Evolutionary conservation across 2,888 invertebrate genomes (phyloP).

Genomic region (Chelonus formosanus): DNA sequence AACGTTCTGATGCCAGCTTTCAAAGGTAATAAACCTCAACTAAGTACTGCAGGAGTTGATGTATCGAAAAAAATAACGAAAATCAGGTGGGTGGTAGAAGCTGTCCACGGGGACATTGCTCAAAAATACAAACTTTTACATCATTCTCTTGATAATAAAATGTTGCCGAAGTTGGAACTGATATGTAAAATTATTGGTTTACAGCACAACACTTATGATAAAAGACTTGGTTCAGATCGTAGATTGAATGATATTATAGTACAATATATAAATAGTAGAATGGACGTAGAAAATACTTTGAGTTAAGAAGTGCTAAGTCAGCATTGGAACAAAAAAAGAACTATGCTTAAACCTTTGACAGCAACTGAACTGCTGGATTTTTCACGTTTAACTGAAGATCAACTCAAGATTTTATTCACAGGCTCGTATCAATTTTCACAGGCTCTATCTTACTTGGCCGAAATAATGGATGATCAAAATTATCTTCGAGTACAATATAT

Average conservation of each 20-base stretch:
- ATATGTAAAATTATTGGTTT: constrained; percentile 23
- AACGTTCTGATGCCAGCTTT: constrained; percentile 30
- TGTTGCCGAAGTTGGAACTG: constrained; percentile 27
- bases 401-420: constrained; percentile 18
- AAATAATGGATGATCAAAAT: constrained; percentile 39
- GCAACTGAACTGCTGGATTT: constrained; percentile 12
- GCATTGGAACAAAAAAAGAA: too few relatives aligned
- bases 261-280: constrained; percentile 27
- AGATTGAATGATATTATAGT: constrained; percentile 29
- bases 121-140: constrained; percentile 34
- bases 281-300: constrained; percentile 33
- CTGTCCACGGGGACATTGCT: constrained; percentile 37
- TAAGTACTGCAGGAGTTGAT: constrained; percentile 35
- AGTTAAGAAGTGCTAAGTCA: constrained; percentile 31
- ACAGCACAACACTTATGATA: constrained; percentile 28
- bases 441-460: constrained; percentile 43
- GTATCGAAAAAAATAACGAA: constrained; percentile 38
- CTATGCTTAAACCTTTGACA: constrained; percentile 1
- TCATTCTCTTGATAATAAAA: constrained; percentile 34
- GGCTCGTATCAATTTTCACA: constrained; percentile 30
- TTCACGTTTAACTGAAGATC: constrained; percentile 23
- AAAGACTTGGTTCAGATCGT: constrained; percentile 29
- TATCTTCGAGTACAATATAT: constrained; percentile 35
- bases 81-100: constrained; percentile 40
- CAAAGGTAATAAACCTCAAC: constrained; percentile 26